These are phyloP conservation scores for Amphibalanus amphitrite DNA, from an alignment of 1,140 invertebrate species.

Conservation along the genomic window DNA sequence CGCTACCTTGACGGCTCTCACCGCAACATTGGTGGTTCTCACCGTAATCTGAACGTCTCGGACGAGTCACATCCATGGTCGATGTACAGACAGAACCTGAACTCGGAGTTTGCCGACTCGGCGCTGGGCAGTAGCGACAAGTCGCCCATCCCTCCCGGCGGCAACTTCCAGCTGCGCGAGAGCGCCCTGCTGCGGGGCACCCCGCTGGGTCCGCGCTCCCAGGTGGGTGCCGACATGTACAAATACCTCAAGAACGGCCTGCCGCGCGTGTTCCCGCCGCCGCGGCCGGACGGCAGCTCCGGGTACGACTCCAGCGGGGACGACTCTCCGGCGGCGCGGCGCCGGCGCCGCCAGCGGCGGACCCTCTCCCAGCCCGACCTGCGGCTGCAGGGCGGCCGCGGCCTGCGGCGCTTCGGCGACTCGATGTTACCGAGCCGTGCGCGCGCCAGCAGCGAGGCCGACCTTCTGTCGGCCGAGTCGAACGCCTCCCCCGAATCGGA, in stretches of 20 bases:
- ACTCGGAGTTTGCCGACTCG: conserved; percentile 85
- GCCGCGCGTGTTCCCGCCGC: conserved; percentile 70
- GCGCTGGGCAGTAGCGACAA: conserved; percentile 77
- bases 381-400: too few species aligned
- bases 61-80: conserved; percentile 91
- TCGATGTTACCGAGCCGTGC: not conserved
- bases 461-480: not conserved
- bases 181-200: conserved; percentile 80
- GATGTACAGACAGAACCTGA: conserved; percentile 87
- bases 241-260: conserved; percentile 84
- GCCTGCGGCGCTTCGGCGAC: not conserved
- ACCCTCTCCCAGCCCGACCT: conserved; percentile 17
- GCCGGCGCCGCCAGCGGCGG: conserved; percentile 12
- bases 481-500: not conserved
- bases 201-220: conserved; percentile 44
- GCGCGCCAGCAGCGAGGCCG: not conserved
- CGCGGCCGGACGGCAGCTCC: conserved; percentile 50
- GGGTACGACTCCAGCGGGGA: conserved; percentile 68
- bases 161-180: conserved; percentile 78
- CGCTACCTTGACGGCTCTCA: not conserved
- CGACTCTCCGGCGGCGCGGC: conserved; percentile 21
- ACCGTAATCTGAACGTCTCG: conserved; percentile 25
- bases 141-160: conserved; percentile 62
- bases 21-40: not conserved
- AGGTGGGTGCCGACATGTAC: conserved; percentile 68